phyloP scores from a whole-genome alignment of 1,140 invertebrate species.

The Aphelenchoides fujianensis region DNA sequence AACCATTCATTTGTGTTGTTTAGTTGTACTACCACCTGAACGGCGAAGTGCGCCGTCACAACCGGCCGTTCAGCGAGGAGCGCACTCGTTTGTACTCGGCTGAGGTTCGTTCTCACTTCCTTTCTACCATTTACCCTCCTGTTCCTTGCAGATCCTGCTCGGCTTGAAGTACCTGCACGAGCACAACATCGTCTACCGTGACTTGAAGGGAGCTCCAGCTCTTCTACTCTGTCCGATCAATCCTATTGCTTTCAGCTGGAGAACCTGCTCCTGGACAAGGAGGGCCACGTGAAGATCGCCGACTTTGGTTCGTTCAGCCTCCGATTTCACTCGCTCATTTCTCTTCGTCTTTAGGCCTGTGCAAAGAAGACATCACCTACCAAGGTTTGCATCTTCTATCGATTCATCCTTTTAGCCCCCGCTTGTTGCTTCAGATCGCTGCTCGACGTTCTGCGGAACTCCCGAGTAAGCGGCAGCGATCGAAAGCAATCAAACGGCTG shows the following conservation, averaged over 20 bases:
- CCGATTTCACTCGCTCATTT: too few species aligned
- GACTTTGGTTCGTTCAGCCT: too few species aligned
- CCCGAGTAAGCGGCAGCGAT: constrained; percentile 14
- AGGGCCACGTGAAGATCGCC: constrained; percentile 89
- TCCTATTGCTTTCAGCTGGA: too few species aligned
- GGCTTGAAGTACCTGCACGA: constrained; percentile 91
- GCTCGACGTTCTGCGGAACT: constrained; percentile 91
- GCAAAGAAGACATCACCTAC: constrained; percentile 93
- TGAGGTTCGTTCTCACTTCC: too few species aligned
- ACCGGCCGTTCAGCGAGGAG: constrained; percentile 75
- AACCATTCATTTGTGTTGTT: not conserved
- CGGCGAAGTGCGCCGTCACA: not conserved
- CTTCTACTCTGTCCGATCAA: too few species aligned
- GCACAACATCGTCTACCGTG: constrained; percentile 92
- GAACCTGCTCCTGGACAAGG: constrained; percentile 94
- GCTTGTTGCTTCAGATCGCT: too few species aligned
- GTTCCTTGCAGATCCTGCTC: too few species aligned
- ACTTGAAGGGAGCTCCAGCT: too few species aligned
- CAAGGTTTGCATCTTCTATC: too few species aligned
- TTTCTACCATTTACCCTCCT: too few species aligned
- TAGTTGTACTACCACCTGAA: constrained; percentile 66
- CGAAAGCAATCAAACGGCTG: not conserved
- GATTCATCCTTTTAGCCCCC: too few species aligned
- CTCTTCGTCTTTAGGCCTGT: too few species aligned
- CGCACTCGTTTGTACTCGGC: constrained; percentile 95